Conservation (phyloP, 2,888 invertebrate species). For the Catocala sponsa region DNA sequence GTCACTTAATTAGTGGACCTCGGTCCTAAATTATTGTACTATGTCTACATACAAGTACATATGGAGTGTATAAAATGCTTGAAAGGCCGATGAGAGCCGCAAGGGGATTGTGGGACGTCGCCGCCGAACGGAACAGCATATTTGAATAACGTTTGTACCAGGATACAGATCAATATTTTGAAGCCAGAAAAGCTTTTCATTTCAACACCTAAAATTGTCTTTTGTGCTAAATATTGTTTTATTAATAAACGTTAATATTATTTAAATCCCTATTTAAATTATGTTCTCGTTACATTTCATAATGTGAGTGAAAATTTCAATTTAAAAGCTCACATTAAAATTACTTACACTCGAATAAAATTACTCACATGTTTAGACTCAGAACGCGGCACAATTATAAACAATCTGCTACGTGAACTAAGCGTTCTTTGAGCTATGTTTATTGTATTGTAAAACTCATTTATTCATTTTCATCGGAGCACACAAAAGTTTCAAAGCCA, state of each 20-base stretch:
- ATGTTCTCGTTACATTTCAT: no score
- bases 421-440: neutral
- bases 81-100: conserved; percentile 27
- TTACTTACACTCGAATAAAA: neutral
- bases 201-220: conserved; percentile 32
- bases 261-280: no score
- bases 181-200: conserved; percentile 30
- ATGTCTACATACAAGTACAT: neutral
- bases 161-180: conserved; percentile 37
- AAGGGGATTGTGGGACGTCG: conserved; percentile 26
- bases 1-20: neutral
- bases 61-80: conserved; percentile 19
- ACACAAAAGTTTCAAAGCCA: conserved; percentile 16
- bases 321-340: neutral
- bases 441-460: conserved; percentile 11
- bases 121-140: conserved; percentile 23
- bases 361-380: conserved; percentile 1
- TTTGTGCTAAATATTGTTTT: conserved; percentile 4
- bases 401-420: neutral
- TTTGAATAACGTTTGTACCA: conserved; percentile 39
- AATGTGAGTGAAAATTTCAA: neutral
- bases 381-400: conserved; percentile 2
- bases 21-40: neutral
- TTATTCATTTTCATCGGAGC: neutral
- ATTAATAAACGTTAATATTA: no score